phyloP scores from a whole-genome alignment of 1,140 invertebrate species.

The Sycophaga agraensis region DNA sequence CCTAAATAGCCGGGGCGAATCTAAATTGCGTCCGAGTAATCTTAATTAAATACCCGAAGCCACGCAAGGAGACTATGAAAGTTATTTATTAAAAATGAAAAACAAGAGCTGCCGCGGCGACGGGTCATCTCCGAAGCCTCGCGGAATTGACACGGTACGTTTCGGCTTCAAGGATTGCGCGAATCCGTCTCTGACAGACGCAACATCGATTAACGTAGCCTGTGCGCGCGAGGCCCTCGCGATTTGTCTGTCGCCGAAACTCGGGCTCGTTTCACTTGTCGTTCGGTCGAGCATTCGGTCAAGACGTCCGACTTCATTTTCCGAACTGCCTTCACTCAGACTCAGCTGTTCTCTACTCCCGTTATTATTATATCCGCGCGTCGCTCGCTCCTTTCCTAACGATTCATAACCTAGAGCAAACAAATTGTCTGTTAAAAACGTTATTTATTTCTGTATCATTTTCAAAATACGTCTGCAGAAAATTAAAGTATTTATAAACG shows the following conservation, averaged over 20 bases:
- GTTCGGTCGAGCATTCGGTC: constrained; percentile 16
- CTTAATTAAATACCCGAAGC: not conserved
- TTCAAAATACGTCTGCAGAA: too few relatives aligned
- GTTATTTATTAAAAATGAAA: not conserved
- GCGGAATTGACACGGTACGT: constrained; percentile 38
- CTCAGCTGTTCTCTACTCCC: too few relatives aligned
- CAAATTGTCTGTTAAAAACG: too few relatives aligned
- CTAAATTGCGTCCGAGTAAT: constrained; percentile 1
- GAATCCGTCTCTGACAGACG: constrained; percentile 43
- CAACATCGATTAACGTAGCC: constrained; percentile 44
- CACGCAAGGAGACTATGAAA: not conserved
- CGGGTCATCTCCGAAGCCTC: not conserved
- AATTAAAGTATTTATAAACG: too few relatives aligned
- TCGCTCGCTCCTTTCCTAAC: too few relatives aligned
- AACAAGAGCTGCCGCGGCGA: not conserved
- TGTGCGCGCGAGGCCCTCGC: constrained; percentile 30
- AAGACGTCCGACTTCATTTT: not conserved
- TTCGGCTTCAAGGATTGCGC: constrained; percentile 38
- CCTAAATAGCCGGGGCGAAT: too few relatives aligned
- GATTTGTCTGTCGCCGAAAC: constrained; percentile 35
- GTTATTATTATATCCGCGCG: too few relatives aligned
- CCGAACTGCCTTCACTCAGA: not conserved
- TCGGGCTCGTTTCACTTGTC: constrained; percentile 3
- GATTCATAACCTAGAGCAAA: too few relatives aligned
- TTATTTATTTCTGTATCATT: too few relatives aligned